phyloP scores from a whole-genome alignment of 2,797 vertebrate genomes.

The Fratercula arctica region DNA sequence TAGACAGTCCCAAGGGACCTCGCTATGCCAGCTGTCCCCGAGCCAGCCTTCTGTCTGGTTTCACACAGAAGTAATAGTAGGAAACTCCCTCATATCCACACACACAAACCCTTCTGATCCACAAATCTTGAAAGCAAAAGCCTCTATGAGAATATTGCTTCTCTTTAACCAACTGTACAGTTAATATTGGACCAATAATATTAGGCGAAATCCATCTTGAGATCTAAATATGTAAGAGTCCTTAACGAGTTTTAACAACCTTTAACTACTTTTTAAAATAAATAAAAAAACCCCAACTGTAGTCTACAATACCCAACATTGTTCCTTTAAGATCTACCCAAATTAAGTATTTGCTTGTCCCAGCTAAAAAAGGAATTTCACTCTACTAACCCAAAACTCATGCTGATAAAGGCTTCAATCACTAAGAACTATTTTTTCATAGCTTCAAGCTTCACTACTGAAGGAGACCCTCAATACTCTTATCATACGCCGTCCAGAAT shows the following conservation, averaged over 20 bases:
- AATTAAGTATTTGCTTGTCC: background rate
- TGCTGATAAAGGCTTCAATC: background rate
- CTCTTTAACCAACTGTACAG: background rate
- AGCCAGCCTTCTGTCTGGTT: background rate
- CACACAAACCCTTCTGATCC: background rate
- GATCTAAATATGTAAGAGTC: background rate
- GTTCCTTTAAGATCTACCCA: background rate
- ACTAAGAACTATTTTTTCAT: background rate
- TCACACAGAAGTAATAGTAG: background rate
- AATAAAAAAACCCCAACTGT: background rate
- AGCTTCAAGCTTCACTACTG: background rate
- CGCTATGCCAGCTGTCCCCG: fast-evolving
- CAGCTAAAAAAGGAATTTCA: background rate
- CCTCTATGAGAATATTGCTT: background rate
- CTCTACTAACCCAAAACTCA: background rate
- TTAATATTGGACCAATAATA: background rate
- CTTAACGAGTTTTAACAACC: background rate
- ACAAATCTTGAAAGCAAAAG: background rate
- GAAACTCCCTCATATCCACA: background rate
- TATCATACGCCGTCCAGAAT: background rate
- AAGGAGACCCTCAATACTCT: background rate
- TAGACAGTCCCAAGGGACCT: background rate
- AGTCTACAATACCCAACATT: background rate
- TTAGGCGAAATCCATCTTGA: background rate
- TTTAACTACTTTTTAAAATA: background rate